Conservation (phyloP, 2,888 invertebrate genomes). For the Drosophila suboccidentalis region DNA sequence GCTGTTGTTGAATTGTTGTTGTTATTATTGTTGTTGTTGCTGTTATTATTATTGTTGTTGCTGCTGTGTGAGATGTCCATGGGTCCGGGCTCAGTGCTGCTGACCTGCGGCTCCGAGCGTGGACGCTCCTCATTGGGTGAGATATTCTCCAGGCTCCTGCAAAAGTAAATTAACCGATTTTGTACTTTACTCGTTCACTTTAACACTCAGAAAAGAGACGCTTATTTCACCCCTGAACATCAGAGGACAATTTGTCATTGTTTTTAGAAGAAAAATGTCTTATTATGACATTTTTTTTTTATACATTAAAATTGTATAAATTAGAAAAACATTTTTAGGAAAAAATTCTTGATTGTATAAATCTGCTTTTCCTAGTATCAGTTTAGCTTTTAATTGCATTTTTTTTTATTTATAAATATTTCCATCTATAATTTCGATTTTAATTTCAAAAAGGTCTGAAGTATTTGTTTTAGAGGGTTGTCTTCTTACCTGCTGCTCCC, state of each 20-base stretch:
- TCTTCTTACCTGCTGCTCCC: constrained; percentile 78
- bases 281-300: too few species aligned
- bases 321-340: too few species aligned
- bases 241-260: too few species aligned
- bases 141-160: constrained; percentile 78
- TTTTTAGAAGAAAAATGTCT: too few species aligned
- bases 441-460: not conserved
- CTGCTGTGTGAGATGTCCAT: constrained; percentile 80
- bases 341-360: too few species aligned
- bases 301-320: too few species aligned
- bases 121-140: constrained; percentile 83
- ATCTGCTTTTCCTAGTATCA: too few species aligned
- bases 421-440: too few species aligned
- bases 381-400: too few species aligned
- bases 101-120: constrained; percentile 85
- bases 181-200: not conserved
- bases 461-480: not conserved
- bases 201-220: not conserved
- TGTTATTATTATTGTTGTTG: constrained; percentile 78
- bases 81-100: constrained; percentile 83
- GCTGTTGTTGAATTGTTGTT: constrained; percentile 82
- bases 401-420: too few species aligned
- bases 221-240: too few species aligned
- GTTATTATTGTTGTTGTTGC: constrained; percentile 86
- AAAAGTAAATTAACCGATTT: not conserved